phyloP scores from a whole-genome alignment of 2,113 vertebrate genomes.

The Rafetus swinhoei region DNA sequence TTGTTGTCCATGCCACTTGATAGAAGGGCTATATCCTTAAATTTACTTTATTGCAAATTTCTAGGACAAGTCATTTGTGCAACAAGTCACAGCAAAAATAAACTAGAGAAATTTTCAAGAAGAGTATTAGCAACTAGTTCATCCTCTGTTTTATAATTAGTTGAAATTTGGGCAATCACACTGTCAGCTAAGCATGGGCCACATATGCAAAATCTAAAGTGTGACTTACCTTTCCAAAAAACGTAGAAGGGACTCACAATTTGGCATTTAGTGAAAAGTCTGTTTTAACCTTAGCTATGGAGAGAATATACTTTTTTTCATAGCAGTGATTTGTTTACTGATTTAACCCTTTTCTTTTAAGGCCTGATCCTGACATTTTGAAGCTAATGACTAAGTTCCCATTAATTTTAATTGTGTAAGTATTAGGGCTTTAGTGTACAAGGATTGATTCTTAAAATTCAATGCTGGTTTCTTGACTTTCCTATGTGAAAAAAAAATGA shows the following conservation, averaged over 20 bases:
- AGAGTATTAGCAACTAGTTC: constrained; percentile 54
- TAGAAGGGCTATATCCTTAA: background rate
- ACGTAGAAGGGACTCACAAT: background rate
- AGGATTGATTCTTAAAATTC: background rate
- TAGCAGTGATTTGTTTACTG: background rate
- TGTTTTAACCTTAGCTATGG: background rate
- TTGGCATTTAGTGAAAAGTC: background rate
- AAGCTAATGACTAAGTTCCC: background rate
- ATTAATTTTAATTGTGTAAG: background rate
- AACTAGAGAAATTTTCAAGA: background rate
- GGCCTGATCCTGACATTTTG: background rate
- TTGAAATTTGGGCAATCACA: background rate
- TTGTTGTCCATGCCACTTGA: background rate
- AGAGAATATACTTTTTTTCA: background rate
- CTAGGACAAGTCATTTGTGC: background rate
- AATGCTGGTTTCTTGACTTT: background rate
- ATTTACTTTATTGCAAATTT: background rate
- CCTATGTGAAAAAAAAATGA: background rate
- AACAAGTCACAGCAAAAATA: background rate
- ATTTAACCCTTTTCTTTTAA: background rate
- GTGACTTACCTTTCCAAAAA: background rate
- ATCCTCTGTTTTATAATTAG: constrained; percentile 7
- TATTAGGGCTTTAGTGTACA: background rate
- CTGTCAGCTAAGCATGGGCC: background rate
- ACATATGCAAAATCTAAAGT: background rate